Base-by-base conservation (phyloP, 2,113 vertebrate species). In the Baryphthengus martii region DNA sequence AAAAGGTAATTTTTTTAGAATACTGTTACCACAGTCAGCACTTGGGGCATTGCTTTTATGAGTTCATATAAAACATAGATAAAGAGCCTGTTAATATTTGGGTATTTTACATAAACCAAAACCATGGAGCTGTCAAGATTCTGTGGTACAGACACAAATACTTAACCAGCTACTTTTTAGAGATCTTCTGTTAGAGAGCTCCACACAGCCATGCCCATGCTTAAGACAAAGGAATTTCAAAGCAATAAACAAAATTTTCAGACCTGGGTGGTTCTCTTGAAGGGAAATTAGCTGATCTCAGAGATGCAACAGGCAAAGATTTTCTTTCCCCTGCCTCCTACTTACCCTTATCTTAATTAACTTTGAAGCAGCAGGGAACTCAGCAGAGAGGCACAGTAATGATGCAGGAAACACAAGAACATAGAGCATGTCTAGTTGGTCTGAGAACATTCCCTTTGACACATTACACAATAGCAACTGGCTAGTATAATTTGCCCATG, bases 311-410 rank as follows among this genome's bases (percentile, higher is more conserved):
- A 86, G 70, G 89, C 85, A 95, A 66, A 90, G 89, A 91, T 61
- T 95, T 96, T 89, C 74, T 72, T 91, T 62, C 61, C 71, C 70
- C 58, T 94, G 76, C 93, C 92, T 95, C 79, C 92, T 67, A 44
- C 86, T 89, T 93, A 95, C 90, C 93, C 92, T 87, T 93, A 95
- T 96, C 95, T 96, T 97, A 97, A 97, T 97, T 97, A 97, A 97
- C 91, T 95, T 89, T 89, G 75, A 97, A 97, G 61, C 95, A 95
- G 91, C 93, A 93, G 96, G 95, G 88, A 96, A 73, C 92, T 95
- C 85, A 94, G 89, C 76, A 92, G 82, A 96, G 85, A 97, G 95
- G 85, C 91, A 91, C 92, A 78, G 83, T 97, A 97, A 97, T 96
- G 95, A 97, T 97, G 93, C 89, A 97, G 95, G 85, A 95, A 97